Conservation (phyloP, 2,113 vertebrate species). For the Lichenostomus cassidix region DNA sequence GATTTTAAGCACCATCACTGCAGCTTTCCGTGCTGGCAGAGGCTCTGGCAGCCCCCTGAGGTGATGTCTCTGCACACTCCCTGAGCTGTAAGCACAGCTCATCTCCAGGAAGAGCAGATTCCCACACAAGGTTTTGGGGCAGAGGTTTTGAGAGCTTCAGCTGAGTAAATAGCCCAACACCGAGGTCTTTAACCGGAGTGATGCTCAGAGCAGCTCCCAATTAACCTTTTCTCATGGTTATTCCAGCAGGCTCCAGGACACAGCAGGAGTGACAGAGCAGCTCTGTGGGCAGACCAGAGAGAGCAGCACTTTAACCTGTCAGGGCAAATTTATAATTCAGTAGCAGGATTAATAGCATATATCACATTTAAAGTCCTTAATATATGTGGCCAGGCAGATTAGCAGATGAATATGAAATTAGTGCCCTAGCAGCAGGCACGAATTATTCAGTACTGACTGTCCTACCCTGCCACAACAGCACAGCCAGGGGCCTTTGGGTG, state of each 20-base stretch:
- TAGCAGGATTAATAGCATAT: background rate
- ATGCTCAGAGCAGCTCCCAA: background rate
- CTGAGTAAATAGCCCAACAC: background rate
- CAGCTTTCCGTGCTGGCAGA: background rate
- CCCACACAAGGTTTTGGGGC: background rate
- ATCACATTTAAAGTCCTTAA: constrained; percentile 4
- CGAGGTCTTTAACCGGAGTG: background rate
- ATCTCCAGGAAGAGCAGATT: background rate
- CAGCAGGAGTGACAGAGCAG: background rate
- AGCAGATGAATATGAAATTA: constrained; percentile 13
- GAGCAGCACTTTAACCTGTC: background rate
- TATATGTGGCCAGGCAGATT: background rate
- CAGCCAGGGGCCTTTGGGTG: background rate
- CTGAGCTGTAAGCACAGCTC: background rate
- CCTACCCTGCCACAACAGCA: background rate
- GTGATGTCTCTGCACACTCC: background rate
- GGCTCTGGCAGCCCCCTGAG: background rate
- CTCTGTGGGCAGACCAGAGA: background rate
- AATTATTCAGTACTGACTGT: background rate
- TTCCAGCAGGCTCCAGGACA: background rate
- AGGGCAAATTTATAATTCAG: constrained; percentile 1
- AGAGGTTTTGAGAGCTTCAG: background rate
- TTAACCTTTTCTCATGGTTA: background rate
- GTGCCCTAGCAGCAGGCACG: background rate
- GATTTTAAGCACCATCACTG: background rate